These are phyloP conservation scores for Meganola albula DNA, from an alignment of 2,888 invertebrate genomes.

Conservation along the genomic window DNA sequence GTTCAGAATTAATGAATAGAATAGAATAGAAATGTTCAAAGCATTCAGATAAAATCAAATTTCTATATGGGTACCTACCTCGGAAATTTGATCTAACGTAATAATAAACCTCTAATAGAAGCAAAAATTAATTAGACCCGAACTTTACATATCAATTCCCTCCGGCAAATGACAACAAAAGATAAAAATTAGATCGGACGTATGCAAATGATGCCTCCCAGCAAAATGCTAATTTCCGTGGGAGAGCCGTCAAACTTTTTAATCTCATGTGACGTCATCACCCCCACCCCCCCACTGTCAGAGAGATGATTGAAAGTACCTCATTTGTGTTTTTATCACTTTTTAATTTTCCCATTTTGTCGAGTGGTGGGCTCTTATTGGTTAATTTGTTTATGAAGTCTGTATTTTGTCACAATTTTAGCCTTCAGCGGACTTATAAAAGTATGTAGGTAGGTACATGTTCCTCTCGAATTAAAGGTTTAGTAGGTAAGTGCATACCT, in stretches of 20 bases:
- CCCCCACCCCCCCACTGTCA: constrained; percentile 42
- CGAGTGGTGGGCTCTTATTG: constrained; percentile 56
- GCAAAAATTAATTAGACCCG: constrained; percentile 4
- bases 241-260: constrained; percentile 74
- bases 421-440: too few species aligned
- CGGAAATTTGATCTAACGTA: too few species aligned
- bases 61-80: too few species aligned
- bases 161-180: constrained; percentile 39
- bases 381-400: too few species aligned
- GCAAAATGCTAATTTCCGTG: constrained; percentile 76
- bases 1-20: too few species aligned
- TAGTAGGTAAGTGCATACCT: too few species aligned
- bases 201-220: constrained; percentile 65
- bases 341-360: constrained; percentile 72
- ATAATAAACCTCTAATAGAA: too few species aligned
- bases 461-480: too few species aligned
- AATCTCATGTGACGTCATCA: constrained; percentile 73
- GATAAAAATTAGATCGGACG: constrained; percentile 50
- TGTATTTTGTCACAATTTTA: too few species aligned
- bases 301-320: constrained; percentile 72
- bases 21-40: too few species aligned
- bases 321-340: constrained; percentile 77
- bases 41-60: too few species aligned
- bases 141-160: constrained; percentile 22
- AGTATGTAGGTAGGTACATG: too few species aligned